phyloP scores from a whole-genome alignment of 1,140 invertebrate genomes.

The Cryptotermes secundus region DNA sequence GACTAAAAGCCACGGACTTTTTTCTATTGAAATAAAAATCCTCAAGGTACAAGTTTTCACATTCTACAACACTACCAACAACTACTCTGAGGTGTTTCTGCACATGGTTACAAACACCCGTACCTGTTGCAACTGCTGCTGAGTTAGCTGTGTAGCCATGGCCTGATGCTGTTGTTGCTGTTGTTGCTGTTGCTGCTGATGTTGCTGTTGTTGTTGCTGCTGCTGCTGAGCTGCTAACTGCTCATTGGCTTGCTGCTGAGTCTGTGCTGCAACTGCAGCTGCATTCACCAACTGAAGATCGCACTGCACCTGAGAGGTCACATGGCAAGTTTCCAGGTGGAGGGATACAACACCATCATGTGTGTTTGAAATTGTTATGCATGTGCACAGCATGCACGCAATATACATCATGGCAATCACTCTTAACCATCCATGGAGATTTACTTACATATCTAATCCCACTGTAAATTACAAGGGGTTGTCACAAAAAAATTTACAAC shows the following conservation, averaged over 20 bases:
- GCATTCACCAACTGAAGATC: conserved; percentile 43
- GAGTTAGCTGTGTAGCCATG: conserved; percentile 34
- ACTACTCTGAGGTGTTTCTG: too few relatives aligned
- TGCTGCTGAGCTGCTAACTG: conserved; percentile 28
- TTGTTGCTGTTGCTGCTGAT: conserved; percentile 37
- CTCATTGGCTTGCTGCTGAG: conserved; percentile 25
- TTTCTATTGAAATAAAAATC: too few relatives aligned
- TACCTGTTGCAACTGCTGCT: conserved; percentile 45
- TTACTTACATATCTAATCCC: background rate
- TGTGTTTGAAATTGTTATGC: background rate
- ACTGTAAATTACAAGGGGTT: too few relatives aligned
- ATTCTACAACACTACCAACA: too few relatives aligned
- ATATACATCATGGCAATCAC: background rate
- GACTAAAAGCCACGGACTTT: too few relatives aligned
- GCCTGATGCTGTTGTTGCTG: conserved; percentile 32
- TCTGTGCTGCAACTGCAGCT: conserved; percentile 25
- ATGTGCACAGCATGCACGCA: conserved; percentile 1
- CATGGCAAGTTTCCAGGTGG: conserved; percentile 1
- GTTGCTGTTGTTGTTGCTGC: conserved; percentile 45
- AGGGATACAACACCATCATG: background rate
- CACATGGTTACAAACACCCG: conserved; percentile 35
- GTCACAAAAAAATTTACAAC: too few relatives aligned
- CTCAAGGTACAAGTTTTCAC: too few relatives aligned
- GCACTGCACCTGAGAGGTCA: conserved; percentile 41
- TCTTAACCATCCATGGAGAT: conserved; percentile 9